phyloP scores from a whole-genome alignment of 2,888 invertebrate genomes.

The Zhengitettix transpicula region DNA sequence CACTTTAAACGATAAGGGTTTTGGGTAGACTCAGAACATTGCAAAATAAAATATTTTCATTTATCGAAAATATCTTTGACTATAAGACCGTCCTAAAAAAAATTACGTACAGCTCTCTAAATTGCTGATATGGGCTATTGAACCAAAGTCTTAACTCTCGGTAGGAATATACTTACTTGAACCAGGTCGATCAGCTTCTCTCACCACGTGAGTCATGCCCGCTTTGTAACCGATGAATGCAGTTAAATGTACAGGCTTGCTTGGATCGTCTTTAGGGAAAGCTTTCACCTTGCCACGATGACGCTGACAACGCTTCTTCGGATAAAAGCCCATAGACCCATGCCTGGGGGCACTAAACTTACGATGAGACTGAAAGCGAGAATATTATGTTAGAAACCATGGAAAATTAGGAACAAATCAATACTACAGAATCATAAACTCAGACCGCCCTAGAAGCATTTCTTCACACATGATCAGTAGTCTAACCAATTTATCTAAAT shows the following conservation, averaged over 20 bases:
- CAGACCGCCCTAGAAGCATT: constrained; percentile 5
- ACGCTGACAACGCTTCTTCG: constrained; percentile 90
- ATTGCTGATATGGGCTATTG: too few species aligned
- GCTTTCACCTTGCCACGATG: constrained; percentile 99
- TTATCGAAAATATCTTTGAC: too few species aligned
- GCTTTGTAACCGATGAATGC: constrained; percentile 98
- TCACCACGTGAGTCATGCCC: constrained; percentile 98
- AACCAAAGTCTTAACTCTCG: too few species aligned
- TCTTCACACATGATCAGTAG: constrained; percentile 1
- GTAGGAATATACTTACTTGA: constrained; percentile 65
- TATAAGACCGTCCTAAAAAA: too few species aligned
- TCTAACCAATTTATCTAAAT: constrained; percentile 1
- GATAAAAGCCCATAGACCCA: constrained; percentile 99
- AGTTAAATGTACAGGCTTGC: constrained; percentile 93
- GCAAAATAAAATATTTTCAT: too few species aligned
- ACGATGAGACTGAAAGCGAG: constrained; percentile 78
- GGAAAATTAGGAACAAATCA: not conserved
- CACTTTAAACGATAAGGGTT: too few species aligned
- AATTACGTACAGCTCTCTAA: too few species aligned
- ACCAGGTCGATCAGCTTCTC: constrained; percentile 96
- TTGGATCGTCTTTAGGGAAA: constrained; percentile 94
- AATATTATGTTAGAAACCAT: not conserved
- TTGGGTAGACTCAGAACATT: too few species aligned
- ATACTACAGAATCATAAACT: not conserved
- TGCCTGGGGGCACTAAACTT: constrained; percentile 99